Conservation (phyloP, 2,888 invertebrate genomes). For the Lithophane leautieri region DNA sequence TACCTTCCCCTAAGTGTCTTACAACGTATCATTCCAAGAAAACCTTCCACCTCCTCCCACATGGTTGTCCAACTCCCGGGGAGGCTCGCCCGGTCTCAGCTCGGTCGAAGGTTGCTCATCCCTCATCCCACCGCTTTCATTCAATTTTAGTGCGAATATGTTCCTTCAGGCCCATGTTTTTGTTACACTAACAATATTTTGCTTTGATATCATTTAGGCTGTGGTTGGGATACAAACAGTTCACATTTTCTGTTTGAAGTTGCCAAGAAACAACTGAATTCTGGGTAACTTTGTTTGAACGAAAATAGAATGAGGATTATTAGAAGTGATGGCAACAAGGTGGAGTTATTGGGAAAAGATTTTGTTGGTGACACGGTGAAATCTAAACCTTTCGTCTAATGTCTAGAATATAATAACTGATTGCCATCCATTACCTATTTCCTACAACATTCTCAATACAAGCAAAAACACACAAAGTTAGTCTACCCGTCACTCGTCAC, state of each 20-base stretch:
- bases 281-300: neutral
- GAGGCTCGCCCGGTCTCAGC: conserved; percentile 41
- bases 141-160: conserved; percentile 58
- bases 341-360: neutral
- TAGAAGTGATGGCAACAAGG: neutral
- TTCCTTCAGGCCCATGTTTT: conserved; percentile 42
- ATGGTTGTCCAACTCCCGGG: conserved; percentile 17
- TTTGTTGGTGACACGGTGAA: neutral
- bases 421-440: neutral
- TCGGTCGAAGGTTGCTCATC: conserved; percentile 30
- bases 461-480: neutral
- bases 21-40: neutral
- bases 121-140: conserved; percentile 46
- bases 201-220: conserved; percentile 36
- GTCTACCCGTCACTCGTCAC: neutral
- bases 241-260: conserved; percentile 25
- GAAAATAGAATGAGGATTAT: conserved; percentile 1
- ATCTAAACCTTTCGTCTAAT: neutral
- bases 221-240: conserved; percentile 3
- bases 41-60: conserved; percentile 7
- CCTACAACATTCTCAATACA: neutral
- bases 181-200: conserved; percentile 43
- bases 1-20: too few relatives aligned
- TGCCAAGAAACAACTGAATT: conserved; percentile 3
- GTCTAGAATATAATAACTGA: neutral